Evolutionary conservation across 2,888 invertebrate species (phyloP).

Genomic region (Mesorhabditis sp.): DNA sequence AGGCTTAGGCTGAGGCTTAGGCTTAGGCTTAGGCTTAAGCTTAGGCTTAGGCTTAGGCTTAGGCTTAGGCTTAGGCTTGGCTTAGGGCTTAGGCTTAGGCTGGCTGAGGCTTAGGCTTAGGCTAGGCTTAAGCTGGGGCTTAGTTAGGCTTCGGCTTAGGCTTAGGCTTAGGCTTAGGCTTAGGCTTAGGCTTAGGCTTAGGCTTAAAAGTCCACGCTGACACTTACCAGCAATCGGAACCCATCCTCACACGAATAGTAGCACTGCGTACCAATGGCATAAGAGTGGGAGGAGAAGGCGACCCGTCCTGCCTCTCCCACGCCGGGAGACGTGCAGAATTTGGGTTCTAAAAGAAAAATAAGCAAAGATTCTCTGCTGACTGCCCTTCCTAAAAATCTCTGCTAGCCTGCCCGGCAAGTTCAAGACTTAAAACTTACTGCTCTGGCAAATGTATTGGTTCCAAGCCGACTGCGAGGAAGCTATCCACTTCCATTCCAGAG

Average conservation of each 20-base stretch:
- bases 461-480: slow-evolving; percentile 44
- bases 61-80: no score
- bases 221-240: slow-evolving; percentile 20
- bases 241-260: slow-evolving; percentile 50
- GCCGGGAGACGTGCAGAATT: slow-evolving; percentile 49
- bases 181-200: neutral
- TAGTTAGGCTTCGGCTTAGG: neutral
- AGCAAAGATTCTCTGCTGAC: neutral
- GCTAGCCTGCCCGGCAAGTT: neutral
- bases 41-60: no score
- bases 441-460: slow-evolving; percentile 46
- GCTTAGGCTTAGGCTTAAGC: no score
- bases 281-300: slow-evolving; percentile 44
- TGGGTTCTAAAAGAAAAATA: slow-evolving; percentile 31
- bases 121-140: no score
- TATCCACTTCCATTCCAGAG: slow-evolving; percentile 45
- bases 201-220: neutral
- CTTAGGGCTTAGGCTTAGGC: neutral
- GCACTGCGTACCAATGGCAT: slow-evolving; percentile 46
- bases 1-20: no score
- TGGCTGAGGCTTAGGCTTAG: no score
- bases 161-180: neutral
- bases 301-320: slow-evolving; percentile 44
- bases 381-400: neutral
- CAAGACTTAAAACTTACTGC: slow-evolving; percentile 20